A percentile compares a stretch with the other conserved stretches of the same genome.
These are phyloP conservation scores for Mormyrops attenuatus DNA, from an alignment of 2,797 vertebrate species.

Conservation along the genomic window DNA sequence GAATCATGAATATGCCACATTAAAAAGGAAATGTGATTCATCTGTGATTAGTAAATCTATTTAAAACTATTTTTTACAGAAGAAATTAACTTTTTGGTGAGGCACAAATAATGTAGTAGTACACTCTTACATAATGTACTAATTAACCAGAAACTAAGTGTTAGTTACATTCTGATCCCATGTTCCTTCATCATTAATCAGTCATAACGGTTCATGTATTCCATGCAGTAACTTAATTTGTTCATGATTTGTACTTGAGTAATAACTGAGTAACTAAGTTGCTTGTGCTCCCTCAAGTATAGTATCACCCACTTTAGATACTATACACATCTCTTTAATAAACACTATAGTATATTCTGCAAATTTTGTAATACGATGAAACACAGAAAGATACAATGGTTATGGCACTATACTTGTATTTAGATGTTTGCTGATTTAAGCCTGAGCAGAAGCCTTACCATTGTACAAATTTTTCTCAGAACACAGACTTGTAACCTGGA, in stretches of 20 bases:
- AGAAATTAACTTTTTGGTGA: neutral
- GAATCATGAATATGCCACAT: neutral
- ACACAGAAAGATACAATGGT: neutral
- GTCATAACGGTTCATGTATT: neutral
- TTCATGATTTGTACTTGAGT: neutral
- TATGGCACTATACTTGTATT: neutral
- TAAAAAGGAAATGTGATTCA: neutral
- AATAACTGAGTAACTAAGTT: neutral
- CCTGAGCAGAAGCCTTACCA: neutral
- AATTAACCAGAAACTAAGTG: neutral
- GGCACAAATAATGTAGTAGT: neutral
- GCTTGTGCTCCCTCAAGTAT: neutral
- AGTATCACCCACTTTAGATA: neutral
- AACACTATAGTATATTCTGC: neutral
- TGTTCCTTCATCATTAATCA: neutral
- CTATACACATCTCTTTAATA: neutral
- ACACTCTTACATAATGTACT: neutral
- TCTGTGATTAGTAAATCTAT: neutral
- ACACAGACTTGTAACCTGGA: neutral
- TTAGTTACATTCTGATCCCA: neutral
- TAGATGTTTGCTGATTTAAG: neutral
- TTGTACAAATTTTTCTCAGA: neutral
- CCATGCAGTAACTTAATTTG: neutral
- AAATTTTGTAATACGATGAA: neutral
- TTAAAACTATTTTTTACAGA: neutral